These are phyloP conservation scores for Brachionus rotundiformis DNA, from an alignment of 1,140 invertebrate genomes.

Conservation along the genomic window DNA sequence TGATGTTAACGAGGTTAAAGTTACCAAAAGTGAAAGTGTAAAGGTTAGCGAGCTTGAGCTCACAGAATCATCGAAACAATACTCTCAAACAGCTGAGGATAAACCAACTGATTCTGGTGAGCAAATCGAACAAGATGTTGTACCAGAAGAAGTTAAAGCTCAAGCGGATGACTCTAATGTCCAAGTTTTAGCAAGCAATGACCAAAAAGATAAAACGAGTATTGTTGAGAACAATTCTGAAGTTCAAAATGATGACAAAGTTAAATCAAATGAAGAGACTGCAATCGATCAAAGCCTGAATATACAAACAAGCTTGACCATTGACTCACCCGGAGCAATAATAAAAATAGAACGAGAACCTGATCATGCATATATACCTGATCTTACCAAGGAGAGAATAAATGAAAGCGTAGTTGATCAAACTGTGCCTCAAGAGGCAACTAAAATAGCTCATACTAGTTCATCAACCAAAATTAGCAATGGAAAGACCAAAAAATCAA, in stretches of 20 bases:
- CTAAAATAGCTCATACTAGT: background rate
- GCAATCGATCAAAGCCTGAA: background rate
- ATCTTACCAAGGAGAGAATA: background rate
- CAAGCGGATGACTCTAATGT: background rate
- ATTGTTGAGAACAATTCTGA: background rate
- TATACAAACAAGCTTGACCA: background rate
- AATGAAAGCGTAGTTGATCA: background rate
- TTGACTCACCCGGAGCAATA: conserved; percentile 40
- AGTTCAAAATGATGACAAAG: background rate
- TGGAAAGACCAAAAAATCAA: background rate
- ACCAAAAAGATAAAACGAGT: background rate
- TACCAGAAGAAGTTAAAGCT: background rate
- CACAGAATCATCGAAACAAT: background rate
- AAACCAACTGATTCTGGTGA: background rate
- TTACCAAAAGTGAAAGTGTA: background rate
- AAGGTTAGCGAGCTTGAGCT: background rate
- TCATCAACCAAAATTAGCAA: background rate
- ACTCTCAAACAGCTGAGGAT: background rate
- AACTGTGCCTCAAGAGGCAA: background rate
- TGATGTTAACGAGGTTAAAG: background rate
- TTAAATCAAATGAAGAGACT: background rate
- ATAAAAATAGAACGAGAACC: conserved; percentile 11
- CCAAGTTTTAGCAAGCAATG: background rate
- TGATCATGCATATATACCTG: conserved; percentile 44
- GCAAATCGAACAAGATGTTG: background rate